Evolutionary conservation across 2,888 invertebrate species (phyloP).

Genomic region (Agrotis exclamationis): DNA sequence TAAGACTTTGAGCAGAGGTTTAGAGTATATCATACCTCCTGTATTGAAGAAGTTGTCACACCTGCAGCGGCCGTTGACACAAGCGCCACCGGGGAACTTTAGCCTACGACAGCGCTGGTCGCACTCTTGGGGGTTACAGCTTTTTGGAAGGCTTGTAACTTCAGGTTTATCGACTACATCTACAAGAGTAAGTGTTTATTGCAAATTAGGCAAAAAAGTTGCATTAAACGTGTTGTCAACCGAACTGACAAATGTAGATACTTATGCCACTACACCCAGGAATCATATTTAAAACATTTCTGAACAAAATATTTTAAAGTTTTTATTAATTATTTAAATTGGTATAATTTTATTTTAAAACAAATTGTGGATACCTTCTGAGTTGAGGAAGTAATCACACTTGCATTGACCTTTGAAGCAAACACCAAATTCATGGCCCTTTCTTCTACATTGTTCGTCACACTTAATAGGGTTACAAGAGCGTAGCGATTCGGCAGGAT

Average conservation of each 20-base stretch:
- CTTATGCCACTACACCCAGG: no score
- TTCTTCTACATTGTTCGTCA: slow-evolving; percentile 22
- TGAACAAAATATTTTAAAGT: no score
- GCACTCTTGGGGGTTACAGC: background rate
- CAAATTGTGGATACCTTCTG: slow-evolving; percentile 13
- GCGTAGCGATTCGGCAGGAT: background rate
- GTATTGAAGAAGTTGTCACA: background rate
- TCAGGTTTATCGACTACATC: no score
- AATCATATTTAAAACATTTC: no score
- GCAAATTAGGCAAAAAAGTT: no score
- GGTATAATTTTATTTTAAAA: no score
- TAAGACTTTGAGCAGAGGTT: background rate
- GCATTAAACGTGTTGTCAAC: no score
- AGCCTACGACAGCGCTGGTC: slow-evolving; percentile 5
- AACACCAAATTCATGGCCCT: slow-evolving; percentile 12
- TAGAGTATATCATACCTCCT: background rate
- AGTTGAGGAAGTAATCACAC: slow-evolving; percentile 32
- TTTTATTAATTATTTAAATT: no score
- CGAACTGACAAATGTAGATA: no score
- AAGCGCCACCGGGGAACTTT: slow-evolving; percentile 26
- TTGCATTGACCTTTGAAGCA: slow-evolving; percentile 32
- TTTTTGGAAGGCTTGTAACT: no score
- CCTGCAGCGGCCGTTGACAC: slow-evolving; percentile 24
- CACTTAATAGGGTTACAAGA: slow-evolving; percentile 17
- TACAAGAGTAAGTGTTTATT: no score